Percentiles rank a stretch among this genome's conserved stretches.
These are phyloP conservation scores for Epistrophe eligans DNA, from an alignment of 2,888 invertebrate genomes.

Conservation along the genomic window DNA sequence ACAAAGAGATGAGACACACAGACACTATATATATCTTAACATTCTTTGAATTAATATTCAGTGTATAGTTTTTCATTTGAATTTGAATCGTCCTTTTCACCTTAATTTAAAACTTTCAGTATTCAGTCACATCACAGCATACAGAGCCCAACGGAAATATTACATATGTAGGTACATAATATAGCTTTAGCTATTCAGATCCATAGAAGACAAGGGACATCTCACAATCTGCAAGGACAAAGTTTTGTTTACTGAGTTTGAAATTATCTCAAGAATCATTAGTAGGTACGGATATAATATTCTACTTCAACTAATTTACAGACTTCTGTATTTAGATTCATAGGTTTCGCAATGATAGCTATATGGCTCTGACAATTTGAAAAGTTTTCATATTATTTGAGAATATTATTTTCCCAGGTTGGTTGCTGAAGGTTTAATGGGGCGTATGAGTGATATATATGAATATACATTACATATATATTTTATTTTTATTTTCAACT, in stretches of 20 bases:
- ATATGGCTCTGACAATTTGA: conserved; percentile 30
- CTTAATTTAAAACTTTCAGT: conserved; percentile 51
- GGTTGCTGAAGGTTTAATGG: conserved; percentile 32
- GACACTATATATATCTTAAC: background rate
- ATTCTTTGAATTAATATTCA: conserved; percentile 22
- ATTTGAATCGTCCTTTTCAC: conserved; percentile 37
- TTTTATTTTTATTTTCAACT: background rate
- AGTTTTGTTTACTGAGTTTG: conserved; percentile 68
- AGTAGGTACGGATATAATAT: conserved; percentile 37
- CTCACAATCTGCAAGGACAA: conserved; percentile 53
- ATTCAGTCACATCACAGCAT: conserved; percentile 17
- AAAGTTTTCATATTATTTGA: conserved; percentile 48
- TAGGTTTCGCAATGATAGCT: conserved; percentile 15
- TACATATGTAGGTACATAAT: no score
- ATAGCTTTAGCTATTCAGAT: no score
- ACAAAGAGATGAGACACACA: background rate
- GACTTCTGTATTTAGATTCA: conserved; percentile 16
- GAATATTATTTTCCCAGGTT: conserved; percentile 14
- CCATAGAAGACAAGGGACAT: conserved; percentile 2
- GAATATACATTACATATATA: no score
- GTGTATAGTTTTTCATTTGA: conserved; percentile 35
- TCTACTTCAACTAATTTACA: conserved; percentile 49
- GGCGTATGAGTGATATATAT: conserved; percentile 30
- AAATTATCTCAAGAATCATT: conserved; percentile 62
- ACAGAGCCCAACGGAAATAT: conserved; percentile 9